Conservation (phyloP, 2,888 invertebrate species). For the Thecophora atra region DNA sequence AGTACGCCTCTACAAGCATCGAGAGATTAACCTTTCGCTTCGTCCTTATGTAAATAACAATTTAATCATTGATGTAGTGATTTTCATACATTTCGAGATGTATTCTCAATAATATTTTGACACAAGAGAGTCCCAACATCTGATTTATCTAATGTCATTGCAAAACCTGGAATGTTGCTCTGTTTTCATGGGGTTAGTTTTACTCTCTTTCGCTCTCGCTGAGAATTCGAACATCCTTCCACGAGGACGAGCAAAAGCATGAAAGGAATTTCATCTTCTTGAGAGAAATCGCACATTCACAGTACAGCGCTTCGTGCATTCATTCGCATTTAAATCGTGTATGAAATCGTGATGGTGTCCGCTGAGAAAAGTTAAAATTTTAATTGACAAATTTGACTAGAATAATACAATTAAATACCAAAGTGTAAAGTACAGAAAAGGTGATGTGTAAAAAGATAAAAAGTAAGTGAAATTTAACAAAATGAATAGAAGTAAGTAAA, state of each 20-base stretch:
- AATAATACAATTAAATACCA: background rate
- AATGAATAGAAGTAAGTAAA: background rate
- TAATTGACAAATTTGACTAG: background rate
- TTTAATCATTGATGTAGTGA: no score
- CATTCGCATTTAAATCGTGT: slow-evolving; percentile 22
- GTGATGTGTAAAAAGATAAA: background rate
- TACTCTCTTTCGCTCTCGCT: slow-evolving; percentile 9
- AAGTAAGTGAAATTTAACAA: slow-evolving; percentile 13
- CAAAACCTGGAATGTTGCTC: no score
- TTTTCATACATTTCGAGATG: no score
- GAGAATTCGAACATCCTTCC: slow-evolving; percentile 30
- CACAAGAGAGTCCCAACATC: background rate
- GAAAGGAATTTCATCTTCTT: background rate
- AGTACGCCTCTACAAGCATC: no score
- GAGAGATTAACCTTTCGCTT: no score
- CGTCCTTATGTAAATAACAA: no score
- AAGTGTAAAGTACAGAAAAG: background rate
- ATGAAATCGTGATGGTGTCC: background rate
- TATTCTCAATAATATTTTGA: no score
- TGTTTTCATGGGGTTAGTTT: background rate
- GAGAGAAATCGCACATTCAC: slow-evolving; percentile 11
- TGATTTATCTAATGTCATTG: background rate
- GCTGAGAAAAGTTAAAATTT: background rate
- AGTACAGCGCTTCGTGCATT: slow-evolving; percentile 19
- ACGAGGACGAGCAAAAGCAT: background rate